phyloP scores from a whole-genome alignment of 2,888 invertebrate genomes.

The Caenorhabditis parvicauda region DNA sequence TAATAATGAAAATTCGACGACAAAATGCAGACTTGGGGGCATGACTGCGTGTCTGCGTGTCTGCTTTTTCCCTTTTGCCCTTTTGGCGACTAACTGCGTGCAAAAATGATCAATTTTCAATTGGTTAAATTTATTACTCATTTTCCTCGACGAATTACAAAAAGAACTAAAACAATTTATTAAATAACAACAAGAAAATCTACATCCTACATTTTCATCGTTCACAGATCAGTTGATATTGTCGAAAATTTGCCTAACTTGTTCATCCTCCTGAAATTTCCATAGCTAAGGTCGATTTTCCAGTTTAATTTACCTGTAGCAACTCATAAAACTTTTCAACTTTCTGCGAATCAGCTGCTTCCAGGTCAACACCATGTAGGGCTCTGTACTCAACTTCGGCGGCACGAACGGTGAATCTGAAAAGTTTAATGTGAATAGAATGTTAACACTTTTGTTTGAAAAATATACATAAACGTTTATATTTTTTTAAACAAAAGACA shows the following conservation, averaged over 20 bases:
- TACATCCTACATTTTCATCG: background rate
- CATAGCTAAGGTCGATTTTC: background rate
- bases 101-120: no score
- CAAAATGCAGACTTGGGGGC: no score
- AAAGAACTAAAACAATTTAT: background rate
- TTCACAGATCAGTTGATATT: slow-evolving; percentile 25
- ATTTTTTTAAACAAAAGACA: slow-evolving; percentile 1
- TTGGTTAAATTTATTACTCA: background rate
- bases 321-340: slow-evolving; percentile 40
- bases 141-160: background rate
- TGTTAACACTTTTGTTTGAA: background rate
- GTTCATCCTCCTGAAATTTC: slow-evolving; percentile 28
- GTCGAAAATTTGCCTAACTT: slow-evolving; percentile 35
- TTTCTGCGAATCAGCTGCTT: slow-evolving; percentile 26
- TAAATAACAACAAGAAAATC: background rate
- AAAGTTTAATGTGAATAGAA: background rate
- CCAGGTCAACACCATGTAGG: slow-evolving; percentile 32
- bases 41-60: no score
- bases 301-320: slow-evolving; percentile 18
- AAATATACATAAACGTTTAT: background rate
- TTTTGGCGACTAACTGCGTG: no score
- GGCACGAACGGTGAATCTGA: slow-evolving; percentile 25
- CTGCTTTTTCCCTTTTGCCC: no score
- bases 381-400: slow-evolving; percentile 40
- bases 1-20: no score